Base-by-base conservation (phyloP, 2,797 vertebrate species). In the Sternotherus odoratus region DNA sequence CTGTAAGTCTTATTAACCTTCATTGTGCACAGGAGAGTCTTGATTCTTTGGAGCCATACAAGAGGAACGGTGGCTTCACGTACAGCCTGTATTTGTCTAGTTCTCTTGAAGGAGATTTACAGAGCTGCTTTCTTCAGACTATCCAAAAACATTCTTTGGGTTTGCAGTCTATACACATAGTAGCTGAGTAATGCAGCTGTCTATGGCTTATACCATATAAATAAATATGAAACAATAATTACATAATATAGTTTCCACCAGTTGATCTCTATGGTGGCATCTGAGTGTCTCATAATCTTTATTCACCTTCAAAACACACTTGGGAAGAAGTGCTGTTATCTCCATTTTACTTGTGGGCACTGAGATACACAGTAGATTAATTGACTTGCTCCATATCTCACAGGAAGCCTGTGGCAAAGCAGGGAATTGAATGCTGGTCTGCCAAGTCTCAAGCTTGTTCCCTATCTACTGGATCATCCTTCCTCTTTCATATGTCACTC, bases 1-100 rank as follows among this genome's bases (percentile, higher is more conserved):
- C 69, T 77, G 21, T 10, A 63, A 15, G 89, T 86, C 92, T 92
- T 23, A 85, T 94, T 91, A 85, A 78, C 50, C 51, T 82, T 87
- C 15, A 28, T 26, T 87, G n/a, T 17, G 69, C 12, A 5, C 24
- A 82, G 69, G 66, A 66, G 33, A 5, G 88, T 6, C 5, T 7
- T 75, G 93, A 72, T 87, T 13, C 36, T 89, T 82, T 77, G 5
- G 8, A 69, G 19, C 74, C 19, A n/a, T 54, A 60, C 6, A 51
- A 24, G 21, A 79, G 80, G 24, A 75, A 75, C 36, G 5, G 43
- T 87, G 15, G 12, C 11, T 92, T 91, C 82, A 24, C 82, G 12
- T 30, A 8, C 0, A 0, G 56, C 48, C 28, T 53, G 1, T 1
- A 15, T 66, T 75, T 11, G 2, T 75, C 46, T 88, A 5, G 1